phyloP scores from a whole-genome alignment of 1,140 invertebrate genomes.

The Nasonia vitripennis region DNA sequence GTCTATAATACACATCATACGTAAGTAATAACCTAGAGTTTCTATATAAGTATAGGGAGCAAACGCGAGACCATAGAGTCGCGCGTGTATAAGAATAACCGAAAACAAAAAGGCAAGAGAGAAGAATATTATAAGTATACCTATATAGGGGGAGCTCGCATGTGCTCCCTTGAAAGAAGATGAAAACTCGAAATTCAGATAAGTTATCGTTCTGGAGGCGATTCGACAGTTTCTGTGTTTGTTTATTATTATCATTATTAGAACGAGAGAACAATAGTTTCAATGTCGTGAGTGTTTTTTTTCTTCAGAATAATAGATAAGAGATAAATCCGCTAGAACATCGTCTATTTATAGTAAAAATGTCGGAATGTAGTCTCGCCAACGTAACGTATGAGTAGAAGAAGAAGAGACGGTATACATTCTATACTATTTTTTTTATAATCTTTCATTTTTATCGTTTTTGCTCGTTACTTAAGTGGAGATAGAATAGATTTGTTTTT shows the following conservation, averaged over 20 bases:
- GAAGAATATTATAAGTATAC: too few species aligned
- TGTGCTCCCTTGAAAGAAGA: neutral
- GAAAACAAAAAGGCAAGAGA: neutral
- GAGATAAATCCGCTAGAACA: constrained; percentile 65
- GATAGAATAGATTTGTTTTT: neutral
- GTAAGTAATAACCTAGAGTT: neutral
- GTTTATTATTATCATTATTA: constrained; percentile 56
- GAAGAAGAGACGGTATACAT: constrained; percentile 28
- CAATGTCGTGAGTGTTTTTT: constrained; percentile 37
- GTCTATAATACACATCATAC: neutral
- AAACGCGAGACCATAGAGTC: neutral
- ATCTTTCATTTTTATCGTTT: constrained; percentile 9
- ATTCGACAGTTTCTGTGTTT: constrained; percentile 49
- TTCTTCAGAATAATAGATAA: constrained; percentile 59
- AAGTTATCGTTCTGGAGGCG: constrained; percentile 47
- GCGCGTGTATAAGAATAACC: neutral
- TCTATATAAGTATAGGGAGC: neutral
- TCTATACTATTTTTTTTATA: neutral
- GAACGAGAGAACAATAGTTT: constrained; percentile 68
- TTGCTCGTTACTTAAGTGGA: constrained; percentile 5
- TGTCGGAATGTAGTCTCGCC: constrained; percentile 7
- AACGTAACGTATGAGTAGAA: constrained; percentile 11
- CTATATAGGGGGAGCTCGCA: constrained; percentile 49
- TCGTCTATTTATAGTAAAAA: constrained; percentile 60
- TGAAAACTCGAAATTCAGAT: constrained; percentile 48